Percentiles rank a stretch among this genome's conserved stretches.
phyloP scores from a whole-genome alignment of 2,888 invertebrate genomes.

The Horisme vitalbata region DNA sequence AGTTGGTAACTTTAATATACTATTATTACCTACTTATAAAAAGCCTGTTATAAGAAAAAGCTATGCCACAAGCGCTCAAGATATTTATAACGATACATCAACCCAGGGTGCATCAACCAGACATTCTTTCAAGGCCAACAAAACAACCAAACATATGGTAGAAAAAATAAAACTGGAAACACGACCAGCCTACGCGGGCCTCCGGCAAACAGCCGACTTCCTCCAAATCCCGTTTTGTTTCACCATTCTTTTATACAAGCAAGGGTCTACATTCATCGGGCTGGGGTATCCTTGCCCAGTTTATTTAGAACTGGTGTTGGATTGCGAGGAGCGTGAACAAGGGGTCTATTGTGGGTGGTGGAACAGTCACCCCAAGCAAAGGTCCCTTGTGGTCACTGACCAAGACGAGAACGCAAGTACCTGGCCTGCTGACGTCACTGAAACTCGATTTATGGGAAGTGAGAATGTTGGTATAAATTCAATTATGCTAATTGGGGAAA shows the following conservation, averaged over 20 bases:
- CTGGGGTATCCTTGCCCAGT: conserved; percentile 31
- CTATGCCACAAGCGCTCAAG: conserved; percentile 22
- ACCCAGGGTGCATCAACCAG: conserved; percentile 66
- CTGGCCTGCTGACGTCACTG: conserved; percentile 69
- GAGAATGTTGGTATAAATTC: too few species aligned
- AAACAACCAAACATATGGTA: conserved; percentile 76
- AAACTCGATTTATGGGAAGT: conserved; percentile 49
- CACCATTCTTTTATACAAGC: conserved; percentile 46
- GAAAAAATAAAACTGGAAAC: conserved; percentile 68
- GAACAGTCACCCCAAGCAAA: conserved; percentile 78
- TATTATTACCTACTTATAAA: too few species aligned
- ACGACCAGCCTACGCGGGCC: conserved; percentile 53
- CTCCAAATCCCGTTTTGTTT: conserved; percentile 56
- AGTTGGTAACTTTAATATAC: too few species aligned
- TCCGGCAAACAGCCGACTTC: conserved; percentile 49
- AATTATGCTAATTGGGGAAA: conserved; percentile 30
- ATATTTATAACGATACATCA: conserved; percentile 66
- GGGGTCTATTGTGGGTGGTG: conserved; percentile 53
- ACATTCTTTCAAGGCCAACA: conserved; percentile 76
- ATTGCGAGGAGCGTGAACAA: conserved; percentile 30
- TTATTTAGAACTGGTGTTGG: conserved; percentile 24
- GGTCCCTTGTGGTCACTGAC: conserved; percentile 79
- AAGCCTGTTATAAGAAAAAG: too few species aligned
- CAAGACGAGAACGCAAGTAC: conserved; percentile 73
- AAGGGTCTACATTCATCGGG: conserved; percentile 52